Conservation (phyloP, 2,797 vertebrate species). For the Australoheros facetus region DNA sequence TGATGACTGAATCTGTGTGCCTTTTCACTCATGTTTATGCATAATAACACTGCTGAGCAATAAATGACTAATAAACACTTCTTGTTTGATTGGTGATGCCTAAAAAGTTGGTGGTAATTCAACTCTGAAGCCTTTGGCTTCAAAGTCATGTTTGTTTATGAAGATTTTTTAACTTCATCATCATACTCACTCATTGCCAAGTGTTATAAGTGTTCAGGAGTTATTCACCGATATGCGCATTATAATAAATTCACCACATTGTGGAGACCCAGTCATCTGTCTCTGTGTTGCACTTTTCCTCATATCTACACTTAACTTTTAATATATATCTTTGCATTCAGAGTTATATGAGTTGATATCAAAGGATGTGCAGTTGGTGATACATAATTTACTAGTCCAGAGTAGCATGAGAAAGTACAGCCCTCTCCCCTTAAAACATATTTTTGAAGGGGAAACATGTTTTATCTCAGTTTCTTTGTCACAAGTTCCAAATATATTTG, state of each 20-base stretch:
- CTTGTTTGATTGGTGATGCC: not conserved
- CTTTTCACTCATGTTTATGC: not conserved
- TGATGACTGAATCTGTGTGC: slow-evolving; percentile 26
- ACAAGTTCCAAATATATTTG: not conserved
- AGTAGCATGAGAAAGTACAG: not conserved
- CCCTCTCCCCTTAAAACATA: not conserved
- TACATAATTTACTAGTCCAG: not conserved
- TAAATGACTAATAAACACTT: slow-evolving; percentile 12
- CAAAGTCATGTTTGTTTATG: not conserved
- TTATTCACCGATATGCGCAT: not conserved
- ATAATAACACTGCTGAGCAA: slow-evolving; percentile 3
- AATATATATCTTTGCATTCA: not conserved
- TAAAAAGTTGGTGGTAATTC: not conserved
- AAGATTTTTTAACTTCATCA: fast-evolving
- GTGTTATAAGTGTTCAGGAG: not conserved
- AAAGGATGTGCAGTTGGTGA: not conserved
- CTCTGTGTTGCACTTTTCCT: not conserved
- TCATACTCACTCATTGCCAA: not conserved
- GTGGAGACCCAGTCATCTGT: not conserved
- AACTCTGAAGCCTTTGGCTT: no score
- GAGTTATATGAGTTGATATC: not conserved
- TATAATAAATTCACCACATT: not conserved
- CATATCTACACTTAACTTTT: not conserved
- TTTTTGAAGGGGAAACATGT: not conserved
- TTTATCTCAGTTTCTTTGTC: not conserved